phyloP scores from a whole-genome alignment of 2,113 vertebrate genomes.

The Syngnathus typhle region DNA sequence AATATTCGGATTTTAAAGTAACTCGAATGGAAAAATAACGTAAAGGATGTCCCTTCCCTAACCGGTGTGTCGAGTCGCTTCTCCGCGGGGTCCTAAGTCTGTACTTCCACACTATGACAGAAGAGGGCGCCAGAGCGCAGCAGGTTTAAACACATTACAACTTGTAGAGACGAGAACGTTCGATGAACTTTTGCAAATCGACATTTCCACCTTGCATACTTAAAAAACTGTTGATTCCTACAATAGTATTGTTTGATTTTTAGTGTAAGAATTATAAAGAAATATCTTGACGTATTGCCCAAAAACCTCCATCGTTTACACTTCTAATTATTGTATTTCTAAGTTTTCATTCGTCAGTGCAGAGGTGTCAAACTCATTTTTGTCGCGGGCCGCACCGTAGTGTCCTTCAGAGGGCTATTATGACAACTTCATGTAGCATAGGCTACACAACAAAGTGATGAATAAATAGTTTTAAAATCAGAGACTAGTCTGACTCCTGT shows the following conservation, averaged over 20 bases:
- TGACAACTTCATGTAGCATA: too few relatives aligned
- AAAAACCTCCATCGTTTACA: not conserved
- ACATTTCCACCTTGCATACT: not conserved
- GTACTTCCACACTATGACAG: not conserved
- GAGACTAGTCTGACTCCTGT: too few relatives aligned
- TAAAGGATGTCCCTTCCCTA: too few relatives aligned
- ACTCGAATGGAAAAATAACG: too few relatives aligned
- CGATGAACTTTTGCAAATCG: not conserved
- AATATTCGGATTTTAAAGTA: not conserved
- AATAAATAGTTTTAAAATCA: too few relatives aligned
- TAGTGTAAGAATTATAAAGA: not conserved
- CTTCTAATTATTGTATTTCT: not conserved
- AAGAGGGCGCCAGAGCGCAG: slow-evolving; percentile 20
- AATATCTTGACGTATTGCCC: not conserved
- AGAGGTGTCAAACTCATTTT: too few relatives aligned
- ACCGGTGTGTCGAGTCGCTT: not conserved
- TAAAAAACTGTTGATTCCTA: too few relatives aligned
- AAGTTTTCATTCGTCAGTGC: not conserved
- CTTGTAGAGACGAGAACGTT: not conserved
- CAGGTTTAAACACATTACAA: not conserved
- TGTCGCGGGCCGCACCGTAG: too few relatives aligned
- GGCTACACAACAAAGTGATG: too few relatives aligned
- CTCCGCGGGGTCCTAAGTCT: not conserved
- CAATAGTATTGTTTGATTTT: not conserved
- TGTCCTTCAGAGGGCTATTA: too few relatives aligned